A percentile compares a stretch with the other conserved stretches of the same genome.
Conservation (phyloP, 2,113 vertebrate species). For the Anoura caudifer region DNA sequence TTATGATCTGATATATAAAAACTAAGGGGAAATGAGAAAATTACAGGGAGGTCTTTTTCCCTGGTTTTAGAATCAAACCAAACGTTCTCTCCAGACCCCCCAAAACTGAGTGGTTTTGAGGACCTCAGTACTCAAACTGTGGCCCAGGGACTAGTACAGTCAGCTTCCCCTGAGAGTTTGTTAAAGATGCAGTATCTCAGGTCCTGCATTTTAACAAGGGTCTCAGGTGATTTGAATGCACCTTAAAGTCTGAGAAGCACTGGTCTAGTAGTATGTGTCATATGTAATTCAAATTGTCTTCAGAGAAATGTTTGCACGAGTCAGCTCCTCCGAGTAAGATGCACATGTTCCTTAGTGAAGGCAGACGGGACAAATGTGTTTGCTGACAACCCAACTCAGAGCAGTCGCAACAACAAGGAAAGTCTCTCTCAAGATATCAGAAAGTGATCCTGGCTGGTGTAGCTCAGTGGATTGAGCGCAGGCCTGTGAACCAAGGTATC, state of each 20-base stretch:
- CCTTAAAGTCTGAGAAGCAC: background rate
- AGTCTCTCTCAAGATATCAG: background rate
- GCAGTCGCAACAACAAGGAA: background rate
- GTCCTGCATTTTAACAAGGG: background rate
- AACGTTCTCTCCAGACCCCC: background rate
- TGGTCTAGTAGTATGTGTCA: background rate
- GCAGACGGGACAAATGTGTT: background rate
- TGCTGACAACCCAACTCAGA: background rate
- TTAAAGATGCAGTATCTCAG: background rate
- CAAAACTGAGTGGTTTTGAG: background rate
- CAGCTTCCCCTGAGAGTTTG: background rate
- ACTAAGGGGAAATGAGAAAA: background rate
- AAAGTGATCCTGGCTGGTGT: no score
- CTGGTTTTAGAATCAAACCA: background rate
- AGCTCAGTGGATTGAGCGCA: no score
- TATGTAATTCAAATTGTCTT: background rate
- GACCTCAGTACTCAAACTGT: background rate
- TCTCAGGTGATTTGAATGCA: background rate
- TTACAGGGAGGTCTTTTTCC: background rate
- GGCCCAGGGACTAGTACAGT: background rate
- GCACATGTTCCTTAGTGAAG: background rate
- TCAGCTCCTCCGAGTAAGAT: background rate
- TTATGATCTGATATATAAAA: constrained; percentile 9
- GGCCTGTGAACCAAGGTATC: no score
- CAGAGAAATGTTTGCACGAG: background rate